Evolutionary conservation across 2,797 vertebrate species (phyloP).

Genomic region (Xiphorhynchus erythropygius): DNA sequence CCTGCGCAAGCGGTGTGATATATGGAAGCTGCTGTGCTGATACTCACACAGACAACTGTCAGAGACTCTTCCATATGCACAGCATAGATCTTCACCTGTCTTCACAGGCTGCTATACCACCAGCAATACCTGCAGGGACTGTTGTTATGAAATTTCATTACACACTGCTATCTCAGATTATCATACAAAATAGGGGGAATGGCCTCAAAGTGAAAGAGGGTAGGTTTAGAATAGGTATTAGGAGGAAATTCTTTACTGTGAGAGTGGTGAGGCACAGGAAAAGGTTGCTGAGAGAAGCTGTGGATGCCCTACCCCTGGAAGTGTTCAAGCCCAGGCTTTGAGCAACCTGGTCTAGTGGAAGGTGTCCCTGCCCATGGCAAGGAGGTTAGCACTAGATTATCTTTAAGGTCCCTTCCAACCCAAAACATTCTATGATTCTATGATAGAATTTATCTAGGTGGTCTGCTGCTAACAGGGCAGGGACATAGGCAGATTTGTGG

Average conservation of each 20-base stretch:
- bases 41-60: neutral
- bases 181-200: rapidly evolving
- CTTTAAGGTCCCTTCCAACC: neutral
- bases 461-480: neutral
- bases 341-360: neutral
- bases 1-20: neutral
- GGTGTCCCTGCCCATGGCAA: neutral
- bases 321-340: neutral
- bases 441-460: neutral
- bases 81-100: neutral
- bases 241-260: neutral
- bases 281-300: neutral
- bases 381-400: rapidly evolving
- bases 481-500: neutral
- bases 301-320: neutral
- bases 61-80: neutral
- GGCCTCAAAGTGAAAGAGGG: neutral
- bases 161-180: neutral
- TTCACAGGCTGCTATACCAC: neutral
- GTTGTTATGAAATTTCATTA: neutral
- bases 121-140: neutral
- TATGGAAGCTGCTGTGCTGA: neutral
- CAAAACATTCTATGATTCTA: neutral
- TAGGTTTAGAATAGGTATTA: neutral
- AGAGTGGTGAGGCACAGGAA: neutral